Base-by-base conservation (phyloP, 2,888 invertebrate genomes). In the Ommatoiulus sabulosus region DNA sequence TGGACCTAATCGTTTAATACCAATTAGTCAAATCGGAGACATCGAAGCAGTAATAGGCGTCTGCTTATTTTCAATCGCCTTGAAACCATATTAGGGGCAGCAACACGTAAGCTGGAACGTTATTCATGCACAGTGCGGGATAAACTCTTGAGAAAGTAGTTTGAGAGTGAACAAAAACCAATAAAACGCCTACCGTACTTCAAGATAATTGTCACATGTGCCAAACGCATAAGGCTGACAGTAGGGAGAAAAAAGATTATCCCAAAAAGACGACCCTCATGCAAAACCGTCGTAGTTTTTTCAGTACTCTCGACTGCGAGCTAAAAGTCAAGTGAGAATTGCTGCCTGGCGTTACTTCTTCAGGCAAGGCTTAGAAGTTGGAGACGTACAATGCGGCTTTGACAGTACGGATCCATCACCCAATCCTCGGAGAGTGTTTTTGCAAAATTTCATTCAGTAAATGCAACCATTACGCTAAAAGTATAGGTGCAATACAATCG, bases 381-480 rank as follows among this genome's bases (percentile, higher is more conserved):
- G 63, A 63, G 63, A 72, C 72, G 24, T 10, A 72, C 72, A 72
- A 72, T 72, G 24, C 72, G 20, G 72, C 10, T 8, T 72, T 72
- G 72, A 72, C 72, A 72, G 72, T 72, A 72, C 72, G 72, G 72
- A 72, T 72, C 72, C 72, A 72, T 72, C 72, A 72, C 72, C 72
- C 72, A 72, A 72, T 72, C 72, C 72, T 72, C 72, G 57, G 57
- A 72, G 72, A 72, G 72, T 24, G 24, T 72, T 72, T 72, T 72
- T 72, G 72, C 72, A 24, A 72, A 72, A 72, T 72, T 72, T 72
- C 72, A 72, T 72, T 72, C 72, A 72, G 72, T 24, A 72, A 72
- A 72, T 72, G 72, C 72, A 72, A 10, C 72, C 72, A 72, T 72
- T 72, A 72, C 72, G 72, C 72, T 72, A 72, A 72, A 72, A 72